Evolutionary conservation across 2,888 invertebrate genomes (phyloP).

Genomic region (Bugula neritina): DNA sequence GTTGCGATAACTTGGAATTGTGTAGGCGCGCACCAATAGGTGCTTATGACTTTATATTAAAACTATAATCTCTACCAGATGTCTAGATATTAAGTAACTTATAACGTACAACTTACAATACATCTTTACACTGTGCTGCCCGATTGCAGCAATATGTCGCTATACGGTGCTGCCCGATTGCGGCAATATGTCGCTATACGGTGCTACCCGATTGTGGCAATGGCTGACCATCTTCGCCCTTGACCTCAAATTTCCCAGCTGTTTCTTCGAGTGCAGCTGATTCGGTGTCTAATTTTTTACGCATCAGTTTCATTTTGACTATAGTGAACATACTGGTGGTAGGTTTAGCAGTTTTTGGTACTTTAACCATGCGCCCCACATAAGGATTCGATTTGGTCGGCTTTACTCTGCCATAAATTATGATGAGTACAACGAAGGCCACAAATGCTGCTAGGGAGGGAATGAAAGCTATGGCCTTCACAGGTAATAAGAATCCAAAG

Average conservation of each 20-base stretch:
- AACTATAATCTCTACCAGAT: too few relatives aligned
- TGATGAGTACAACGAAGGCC: slow-evolving; percentile 42
- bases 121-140: too few relatives aligned
- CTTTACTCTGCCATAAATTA: slow-evolving; percentile 41
- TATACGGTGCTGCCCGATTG: too few relatives aligned
- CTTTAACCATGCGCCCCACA: slow-evolving; percentile 40
- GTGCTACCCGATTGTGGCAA: background rate
- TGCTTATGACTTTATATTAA: too few relatives aligned
- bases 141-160: too few relatives aligned
- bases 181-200: too few relatives aligned
- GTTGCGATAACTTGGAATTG: too few relatives aligned
- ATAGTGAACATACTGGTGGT: background rate
- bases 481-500: slow-evolving; percentile 49
- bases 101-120: too few relatives aligned
- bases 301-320: slow-evolving; percentile 11
- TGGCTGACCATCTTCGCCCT: background rate
- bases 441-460: slow-evolving; percentile 46
- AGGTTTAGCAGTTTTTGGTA: background rate
- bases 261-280: background rate
- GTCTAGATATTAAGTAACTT: too few relatives aligned
- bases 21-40: too few relatives aligned
- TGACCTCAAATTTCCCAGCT: background rate
- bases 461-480: slow-evolving; percentile 56
- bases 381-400: slow-evolving; percentile 41
- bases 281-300: background rate